These are phyloP conservation scores for Lathamus discolor DNA, from an alignment of 2,113 vertebrate species.

Conservation along the genomic window DNA sequence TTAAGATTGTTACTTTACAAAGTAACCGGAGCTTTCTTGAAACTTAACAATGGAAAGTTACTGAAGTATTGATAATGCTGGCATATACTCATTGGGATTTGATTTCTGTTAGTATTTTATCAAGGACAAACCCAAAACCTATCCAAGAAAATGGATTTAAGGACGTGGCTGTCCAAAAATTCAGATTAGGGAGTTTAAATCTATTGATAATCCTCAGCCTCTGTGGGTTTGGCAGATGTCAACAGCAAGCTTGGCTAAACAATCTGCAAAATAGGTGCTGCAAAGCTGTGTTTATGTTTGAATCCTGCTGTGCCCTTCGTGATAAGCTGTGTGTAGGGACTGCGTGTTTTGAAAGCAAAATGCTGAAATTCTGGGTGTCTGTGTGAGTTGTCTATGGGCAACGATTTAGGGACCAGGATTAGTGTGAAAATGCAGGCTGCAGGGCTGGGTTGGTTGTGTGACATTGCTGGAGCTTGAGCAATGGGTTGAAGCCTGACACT, in stretches of 20 bases:
- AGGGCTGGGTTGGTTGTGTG: background rate
- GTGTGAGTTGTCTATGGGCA: background rate
- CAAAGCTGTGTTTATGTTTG: constrained; percentile 7
- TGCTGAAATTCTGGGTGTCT: background rate
- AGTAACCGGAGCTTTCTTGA: background rate
- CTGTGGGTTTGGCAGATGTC: background rate
- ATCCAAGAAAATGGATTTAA: background rate
- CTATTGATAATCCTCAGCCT: background rate
- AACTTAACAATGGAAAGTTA: background rate
- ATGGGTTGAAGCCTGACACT: background rate
- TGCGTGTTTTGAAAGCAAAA: background rate
- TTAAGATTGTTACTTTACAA: background rate
- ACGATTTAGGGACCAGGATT: background rate
- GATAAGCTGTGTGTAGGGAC: background rate
- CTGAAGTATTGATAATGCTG: background rate
- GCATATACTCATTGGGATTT: background rate
- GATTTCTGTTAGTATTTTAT: background rate
- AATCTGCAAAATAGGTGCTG: background rate
- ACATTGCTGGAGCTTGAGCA: background rate
- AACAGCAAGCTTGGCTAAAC: background rate
- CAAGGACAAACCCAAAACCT: background rate
- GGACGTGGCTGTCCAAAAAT: background rate
- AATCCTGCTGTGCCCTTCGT: background rate
- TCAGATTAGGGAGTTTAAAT: background rate
- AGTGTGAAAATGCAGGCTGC: background rate